Base-by-base conservation (phyloP, 2,113 vertebrate genomes). In the Odocoileus hemionus region DNA sequence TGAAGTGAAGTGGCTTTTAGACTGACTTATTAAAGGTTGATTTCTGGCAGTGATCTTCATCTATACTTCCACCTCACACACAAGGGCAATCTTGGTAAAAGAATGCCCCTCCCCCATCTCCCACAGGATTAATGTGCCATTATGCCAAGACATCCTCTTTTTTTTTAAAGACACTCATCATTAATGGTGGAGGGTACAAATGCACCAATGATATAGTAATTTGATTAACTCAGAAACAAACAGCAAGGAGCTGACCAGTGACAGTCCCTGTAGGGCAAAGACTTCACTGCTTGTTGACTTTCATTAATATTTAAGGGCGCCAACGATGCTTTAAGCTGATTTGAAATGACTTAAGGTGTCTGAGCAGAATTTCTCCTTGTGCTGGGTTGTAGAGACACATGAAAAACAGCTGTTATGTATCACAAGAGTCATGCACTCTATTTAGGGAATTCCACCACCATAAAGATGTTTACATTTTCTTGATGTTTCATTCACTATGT, bases 261-360 rank as follows among this genome's bases (percentile, higher is more conserved):
- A 95, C 96, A 9, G 92, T 91, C 96, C 94, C 97, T 90, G 61
- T 88, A 98, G 97, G 98, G 97, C 94, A 98, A 97, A 98, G 78
- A 96, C 92, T 98, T 95, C 79, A 92, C 90, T 93, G 88, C 55
- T 88, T 92, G 94, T 98, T 98, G 94, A 97, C 93, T 97, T 98
- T 98, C 97, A 98, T 98, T 98, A 98, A 82, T 98, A 97, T 98
- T 98, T 97, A 98, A 98, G 92, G 58, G 16, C 45, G 45, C 92
- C 95, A 96, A 98, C 97, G 85, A 95, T 97, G 89, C 60, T 97
- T 95, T 98, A 97, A 98, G 86, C 55, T 98, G 94, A 97, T 98
- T 97, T 98, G 91, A 98, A 98, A 97, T 96, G 82, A 98, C 95
- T 98, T 92, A 67, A 39, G 95, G 55, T 96, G 85, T 98, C 96